phyloP scores from a whole-genome alignment of 2,113 vertebrate genomes.

The Zosterops japonicus region DNA sequence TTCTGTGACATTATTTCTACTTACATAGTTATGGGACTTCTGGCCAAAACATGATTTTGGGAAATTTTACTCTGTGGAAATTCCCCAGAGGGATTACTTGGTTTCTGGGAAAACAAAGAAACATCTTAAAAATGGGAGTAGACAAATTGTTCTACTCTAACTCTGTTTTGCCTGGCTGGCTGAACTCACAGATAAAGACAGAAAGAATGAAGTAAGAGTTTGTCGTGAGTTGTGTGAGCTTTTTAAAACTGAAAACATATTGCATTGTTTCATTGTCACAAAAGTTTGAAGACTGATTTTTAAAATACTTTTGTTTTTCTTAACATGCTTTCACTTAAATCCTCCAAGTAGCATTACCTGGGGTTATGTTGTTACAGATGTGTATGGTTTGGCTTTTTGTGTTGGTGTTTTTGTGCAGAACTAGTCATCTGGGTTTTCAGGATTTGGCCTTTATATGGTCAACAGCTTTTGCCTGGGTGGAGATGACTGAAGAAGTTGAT shows the following conservation, averaged over 20 bases:
- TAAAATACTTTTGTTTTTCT: not conserved
- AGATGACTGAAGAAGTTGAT: not conserved
- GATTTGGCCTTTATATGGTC: rapidly evolving
- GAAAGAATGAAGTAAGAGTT: not conserved
- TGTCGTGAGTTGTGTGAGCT: not conserved
- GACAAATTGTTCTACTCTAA: not conserved
- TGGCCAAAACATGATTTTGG: not conserved
- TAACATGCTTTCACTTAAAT: not conserved
- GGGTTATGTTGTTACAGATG: not conserved
- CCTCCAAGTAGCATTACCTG: not conserved
- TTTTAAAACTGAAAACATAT: not conserved
- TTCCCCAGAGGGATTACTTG: not conserved
- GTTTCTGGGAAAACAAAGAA: not conserved
- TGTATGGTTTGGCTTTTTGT: not conserved
- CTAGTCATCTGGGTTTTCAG: not conserved
- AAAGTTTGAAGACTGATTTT: not conserved
- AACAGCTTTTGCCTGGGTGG: not conserved
- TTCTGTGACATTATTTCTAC: not conserved
- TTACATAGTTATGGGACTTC: not conserved
- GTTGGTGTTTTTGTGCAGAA: not conserved
- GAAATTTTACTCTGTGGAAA: not conserved
- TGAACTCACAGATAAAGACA: not conserved
- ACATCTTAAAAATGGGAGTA: not conserved
- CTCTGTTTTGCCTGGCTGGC: not conserved
- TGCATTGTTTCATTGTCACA: not conserved